Conservation (phyloP, 2,113 vertebrate species). For the Ameiurus melas region DNA sequence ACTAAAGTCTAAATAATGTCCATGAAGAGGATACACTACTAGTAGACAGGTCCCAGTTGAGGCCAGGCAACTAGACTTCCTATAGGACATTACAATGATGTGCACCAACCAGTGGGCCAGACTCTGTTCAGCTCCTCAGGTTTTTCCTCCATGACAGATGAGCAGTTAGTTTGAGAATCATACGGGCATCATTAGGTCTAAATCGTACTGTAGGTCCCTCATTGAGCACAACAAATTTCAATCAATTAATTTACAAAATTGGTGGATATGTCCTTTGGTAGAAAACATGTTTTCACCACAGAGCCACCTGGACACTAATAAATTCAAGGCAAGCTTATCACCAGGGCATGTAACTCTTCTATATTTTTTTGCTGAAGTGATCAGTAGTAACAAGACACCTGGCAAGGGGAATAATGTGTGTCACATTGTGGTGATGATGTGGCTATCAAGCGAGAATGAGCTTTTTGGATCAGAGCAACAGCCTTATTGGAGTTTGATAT, state of each 20-base stretch:
- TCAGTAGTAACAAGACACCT: neutral
- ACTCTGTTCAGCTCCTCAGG: neutral
- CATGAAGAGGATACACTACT: neutral
- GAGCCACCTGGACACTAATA: neutral
- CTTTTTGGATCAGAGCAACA: neutral
- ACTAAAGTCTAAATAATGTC: neutral
- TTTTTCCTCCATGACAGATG: neutral
- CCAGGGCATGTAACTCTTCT: neutral
- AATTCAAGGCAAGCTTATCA: neutral
- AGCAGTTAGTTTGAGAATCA: neutral
- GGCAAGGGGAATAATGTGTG: neutral
- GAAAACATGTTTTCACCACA: neutral
- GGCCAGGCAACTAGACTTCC: neutral
- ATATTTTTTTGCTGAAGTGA: neutral
- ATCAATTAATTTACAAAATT: neutral
- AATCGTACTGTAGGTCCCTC: neutral
- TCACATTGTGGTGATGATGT: neutral
- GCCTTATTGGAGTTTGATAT: neutral
- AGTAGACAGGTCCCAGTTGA: neutral
- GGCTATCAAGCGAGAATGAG: neutral
- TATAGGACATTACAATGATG: neutral
- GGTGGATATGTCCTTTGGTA: neutral
- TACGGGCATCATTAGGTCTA: neutral
- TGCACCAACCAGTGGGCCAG: too few species aligned
- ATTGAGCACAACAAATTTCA: neutral